phyloP scores from a whole-genome alignment of 37 sponge, comb jelly and placozoan genomes.

The Halichondria panicea region DNA sequence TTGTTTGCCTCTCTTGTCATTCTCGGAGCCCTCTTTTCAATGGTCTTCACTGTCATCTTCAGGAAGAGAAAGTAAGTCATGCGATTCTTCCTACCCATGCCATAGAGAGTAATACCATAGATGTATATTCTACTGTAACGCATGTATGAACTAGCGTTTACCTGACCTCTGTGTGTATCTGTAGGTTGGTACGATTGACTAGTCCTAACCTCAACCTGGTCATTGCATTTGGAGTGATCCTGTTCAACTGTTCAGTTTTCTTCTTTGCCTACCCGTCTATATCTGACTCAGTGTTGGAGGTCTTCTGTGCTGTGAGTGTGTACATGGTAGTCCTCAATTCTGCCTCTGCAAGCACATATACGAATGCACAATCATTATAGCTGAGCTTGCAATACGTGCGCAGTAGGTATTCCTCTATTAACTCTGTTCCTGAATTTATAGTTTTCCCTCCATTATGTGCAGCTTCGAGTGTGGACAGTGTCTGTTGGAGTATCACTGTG shows the following conservation, averaged over 20 bases:
- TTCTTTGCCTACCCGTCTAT: slow-evolving; percentile 32
- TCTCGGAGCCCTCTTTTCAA: slow-evolving; percentile 19
- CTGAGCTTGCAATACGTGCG: too few species aligned
- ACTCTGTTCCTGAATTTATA: too few species aligned
- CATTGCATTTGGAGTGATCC: slow-evolving; percentile 38
- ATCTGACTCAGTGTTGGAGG: background rate
- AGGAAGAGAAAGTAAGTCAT: slow-evolving; percentile 53
- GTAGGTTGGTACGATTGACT: slow-evolving; percentile 37
- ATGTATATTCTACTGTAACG: background rate
- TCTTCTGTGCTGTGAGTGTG: slow-evolving; percentile 52
- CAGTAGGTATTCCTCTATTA: too few species aligned
- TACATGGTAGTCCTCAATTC: too few species aligned
- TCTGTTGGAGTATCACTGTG: slow-evolving; percentile 23
- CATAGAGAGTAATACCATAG: too few species aligned
- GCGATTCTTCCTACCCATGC: too few species aligned
- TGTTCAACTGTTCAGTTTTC: slow-evolving; percentile 17
- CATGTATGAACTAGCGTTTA: background rate
- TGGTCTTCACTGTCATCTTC: slow-evolving; percentile 51
- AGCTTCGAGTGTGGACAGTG: slow-evolving; percentile 29
- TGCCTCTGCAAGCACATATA: too few species aligned
- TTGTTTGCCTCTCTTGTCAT: slow-evolving; percentile 11
- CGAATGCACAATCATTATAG: too few species aligned
- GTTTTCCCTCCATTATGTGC: background rate
- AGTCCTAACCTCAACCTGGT: slow-evolving; percentile 58
- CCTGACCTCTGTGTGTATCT: background rate